phyloP scores from a whole-genome alignment of 2,888 invertebrate genomes.

The Euplexia lucipara region DNA sequence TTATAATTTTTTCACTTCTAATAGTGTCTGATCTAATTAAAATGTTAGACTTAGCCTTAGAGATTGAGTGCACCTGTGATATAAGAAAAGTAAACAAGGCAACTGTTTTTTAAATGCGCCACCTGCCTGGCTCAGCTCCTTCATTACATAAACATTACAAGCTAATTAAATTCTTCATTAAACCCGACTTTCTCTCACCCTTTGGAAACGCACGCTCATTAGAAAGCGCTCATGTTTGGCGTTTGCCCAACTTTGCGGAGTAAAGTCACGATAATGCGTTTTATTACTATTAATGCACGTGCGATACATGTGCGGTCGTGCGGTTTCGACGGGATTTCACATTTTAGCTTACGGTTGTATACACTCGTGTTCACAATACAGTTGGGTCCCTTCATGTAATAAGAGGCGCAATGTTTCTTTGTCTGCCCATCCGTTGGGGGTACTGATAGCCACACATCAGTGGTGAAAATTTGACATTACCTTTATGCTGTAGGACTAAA shows the following conservation, averaged over 20 bases:
- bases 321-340: slow-evolving; percentile 40
- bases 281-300: slow-evolving; percentile 58
- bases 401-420: neutral
- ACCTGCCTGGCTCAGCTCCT: slow-evolving; percentile 9
- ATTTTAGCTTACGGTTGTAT: slow-evolving; percentile 32
- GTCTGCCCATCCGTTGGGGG: neutral
- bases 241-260: slow-evolving; percentile 38
- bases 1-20: no score
- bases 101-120: neutral
- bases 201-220: slow-evolving; percentile 51
- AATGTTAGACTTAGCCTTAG: neutral
- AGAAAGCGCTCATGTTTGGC: slow-evolving; percentile 57
- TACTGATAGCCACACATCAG: no score
- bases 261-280: slow-evolving; percentile 62
- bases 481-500: no score
- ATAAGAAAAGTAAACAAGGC: neutral
- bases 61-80: neutral
- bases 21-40: neutral
- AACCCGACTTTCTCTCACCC: slow-evolving; percentile 55
- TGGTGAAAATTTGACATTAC: no score
- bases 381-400: neutral
- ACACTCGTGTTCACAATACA: slow-evolving; percentile 1
- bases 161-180: slow-evolving; percentile 35
- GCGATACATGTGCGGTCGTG: slow-evolving; percentile 51
- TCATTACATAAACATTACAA: slow-evolving; percentile 30